Percentiles rank a stretch among this genome's conserved stretches.
Conservation (phyloP, 2,113 vertebrate species). For the Syrmaticus mikado region DNA sequence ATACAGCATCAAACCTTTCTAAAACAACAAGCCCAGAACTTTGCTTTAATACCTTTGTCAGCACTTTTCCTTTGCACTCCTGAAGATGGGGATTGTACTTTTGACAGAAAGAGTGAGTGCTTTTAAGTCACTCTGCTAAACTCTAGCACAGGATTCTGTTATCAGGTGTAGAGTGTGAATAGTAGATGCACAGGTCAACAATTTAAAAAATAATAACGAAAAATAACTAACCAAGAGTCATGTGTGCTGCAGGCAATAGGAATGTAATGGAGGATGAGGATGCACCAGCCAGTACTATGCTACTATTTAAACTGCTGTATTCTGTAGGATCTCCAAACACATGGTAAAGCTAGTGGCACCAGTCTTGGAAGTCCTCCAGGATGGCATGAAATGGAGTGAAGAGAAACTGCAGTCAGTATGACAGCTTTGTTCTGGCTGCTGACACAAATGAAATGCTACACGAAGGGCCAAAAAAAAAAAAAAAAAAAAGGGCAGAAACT, state of each 20-base stretch:
- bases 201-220: neutral
- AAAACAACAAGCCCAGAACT: conserved; percentile 45
- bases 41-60: conserved; percentile 43
- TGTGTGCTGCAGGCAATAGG: neutral
- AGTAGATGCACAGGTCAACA: conserved; percentile 1
- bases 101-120: neutral
- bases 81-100: neutral
- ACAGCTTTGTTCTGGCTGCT: neutral
- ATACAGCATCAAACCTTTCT: conserved; percentile 42
- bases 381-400: neutral
- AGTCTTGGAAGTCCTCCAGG: neutral
- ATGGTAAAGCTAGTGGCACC: neutral
- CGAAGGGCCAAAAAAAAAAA: neutral
- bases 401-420: neutral
- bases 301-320: neutral
- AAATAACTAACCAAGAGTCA: neutral
- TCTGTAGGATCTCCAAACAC: neutral
- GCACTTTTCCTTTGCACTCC: conserved; percentile 28
- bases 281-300: neutral
- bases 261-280: neutral
- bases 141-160: neutral
- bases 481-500: neutral
- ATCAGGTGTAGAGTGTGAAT: neutral
- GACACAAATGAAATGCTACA: neutral
- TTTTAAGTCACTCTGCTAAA: conserved; percentile 32